phyloP scores from a whole-genome alignment of 2,888 invertebrate genomes.

The Leucoma salicis region DNA sequence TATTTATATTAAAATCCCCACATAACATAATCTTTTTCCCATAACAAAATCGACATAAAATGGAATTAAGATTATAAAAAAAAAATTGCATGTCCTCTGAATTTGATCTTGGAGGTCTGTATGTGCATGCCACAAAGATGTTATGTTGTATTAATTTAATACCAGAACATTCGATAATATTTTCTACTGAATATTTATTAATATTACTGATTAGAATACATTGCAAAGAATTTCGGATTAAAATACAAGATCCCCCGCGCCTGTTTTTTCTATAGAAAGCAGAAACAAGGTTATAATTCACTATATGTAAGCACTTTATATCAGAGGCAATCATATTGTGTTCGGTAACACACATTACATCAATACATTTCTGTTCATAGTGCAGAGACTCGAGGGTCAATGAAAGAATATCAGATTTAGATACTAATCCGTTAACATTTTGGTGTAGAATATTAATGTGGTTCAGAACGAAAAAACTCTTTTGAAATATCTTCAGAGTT shows the following conservation, averaged over 20 bases:
- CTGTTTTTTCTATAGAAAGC: neutral
- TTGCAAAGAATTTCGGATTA: neutral
- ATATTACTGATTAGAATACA: conserved; percentile 2
- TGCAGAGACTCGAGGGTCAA: neutral
- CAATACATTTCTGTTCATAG: neutral
- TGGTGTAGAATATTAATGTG: conserved; percentile 4
- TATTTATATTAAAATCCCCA: conserved; percentile 1
- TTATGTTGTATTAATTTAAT: conserved; percentile 6
- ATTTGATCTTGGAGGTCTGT: conserved; percentile 2
- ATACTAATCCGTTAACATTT: conserved; percentile 8
- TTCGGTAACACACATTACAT: conserved; percentile 1
- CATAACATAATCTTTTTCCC: neutral
- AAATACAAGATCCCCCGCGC: neutral
- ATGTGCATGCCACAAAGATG: conserved; percentile 5
- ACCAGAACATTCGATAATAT: conserved; percentile 9
- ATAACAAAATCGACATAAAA: neutral
- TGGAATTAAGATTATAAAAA: neutral
- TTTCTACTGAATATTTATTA: conserved; percentile 4
- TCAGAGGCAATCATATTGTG: neutral
- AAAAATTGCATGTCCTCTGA: neutral
- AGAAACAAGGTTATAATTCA: neutral
- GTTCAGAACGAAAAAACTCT: neutral
- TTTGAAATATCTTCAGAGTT: neutral
- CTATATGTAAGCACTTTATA: neutral
- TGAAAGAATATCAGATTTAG: conserved; percentile 3